These are phyloP conservation scores for Pluvianellus socialis DNA, from an alignment of 2,113 vertebrate genomes.

Conservation along the genomic window DNA sequence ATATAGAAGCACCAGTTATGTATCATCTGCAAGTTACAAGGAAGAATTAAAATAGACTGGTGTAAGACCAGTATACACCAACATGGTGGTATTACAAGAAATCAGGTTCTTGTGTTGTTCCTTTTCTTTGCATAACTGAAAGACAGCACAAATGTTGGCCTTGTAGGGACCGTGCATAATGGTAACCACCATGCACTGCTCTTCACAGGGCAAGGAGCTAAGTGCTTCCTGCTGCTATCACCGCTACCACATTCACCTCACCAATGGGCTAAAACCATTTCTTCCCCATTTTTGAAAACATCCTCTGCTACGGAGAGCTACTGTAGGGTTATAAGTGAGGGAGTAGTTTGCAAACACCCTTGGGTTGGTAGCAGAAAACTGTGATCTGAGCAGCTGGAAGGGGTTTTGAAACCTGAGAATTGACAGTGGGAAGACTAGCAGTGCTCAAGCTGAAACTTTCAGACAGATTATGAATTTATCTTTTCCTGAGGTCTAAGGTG, in stretches of 20 bases:
- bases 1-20: background rate
- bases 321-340: background rate
- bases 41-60: background rate
- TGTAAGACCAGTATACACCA: background rate
- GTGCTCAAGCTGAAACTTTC: background rate
- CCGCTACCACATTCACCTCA: background rate
- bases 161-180: background rate
- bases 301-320: background rate
- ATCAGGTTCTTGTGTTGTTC: background rate
- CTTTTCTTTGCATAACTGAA: background rate
- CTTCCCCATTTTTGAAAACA: background rate
- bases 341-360: background rate
- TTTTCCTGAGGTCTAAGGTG: background rate
- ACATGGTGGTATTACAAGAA: background rate
- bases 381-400: background rate
- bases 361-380: background rate
- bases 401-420: background rate
- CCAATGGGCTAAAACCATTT: background rate
- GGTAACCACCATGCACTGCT: background rate
- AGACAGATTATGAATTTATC: background rate
- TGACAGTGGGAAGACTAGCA: background rate
- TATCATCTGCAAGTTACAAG: background rate
- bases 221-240: background rate
- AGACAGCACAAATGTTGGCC: background rate
- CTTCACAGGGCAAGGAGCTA: background rate